phyloP scores from a whole-genome alignment of 1,140 invertebrate genomes.

The Planococcus citri region DNA sequence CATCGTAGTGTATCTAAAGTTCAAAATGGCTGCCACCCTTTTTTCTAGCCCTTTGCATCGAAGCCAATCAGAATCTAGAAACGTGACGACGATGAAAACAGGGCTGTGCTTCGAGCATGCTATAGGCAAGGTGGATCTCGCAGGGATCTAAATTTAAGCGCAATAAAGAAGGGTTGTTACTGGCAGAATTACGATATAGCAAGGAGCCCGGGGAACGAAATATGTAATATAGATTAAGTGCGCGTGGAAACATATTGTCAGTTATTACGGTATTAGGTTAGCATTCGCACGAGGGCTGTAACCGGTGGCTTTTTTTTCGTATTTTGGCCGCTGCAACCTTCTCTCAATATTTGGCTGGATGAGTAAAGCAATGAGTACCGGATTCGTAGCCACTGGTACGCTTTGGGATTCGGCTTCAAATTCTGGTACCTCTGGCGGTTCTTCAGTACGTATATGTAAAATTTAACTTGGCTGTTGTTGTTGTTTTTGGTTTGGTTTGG shows the following conservation, averaged over 20 bases:
- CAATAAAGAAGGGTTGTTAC: no score
- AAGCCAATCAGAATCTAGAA: no score
- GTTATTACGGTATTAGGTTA: neutral
- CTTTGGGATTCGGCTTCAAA: neutral
- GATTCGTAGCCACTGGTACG: neutral
- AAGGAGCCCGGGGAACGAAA: neutral
- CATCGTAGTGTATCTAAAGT: no score
- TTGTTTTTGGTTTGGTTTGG: no score
- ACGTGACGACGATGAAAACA: no score
- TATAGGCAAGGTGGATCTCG: no score
- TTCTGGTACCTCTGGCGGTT: neutral
- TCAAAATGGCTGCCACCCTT: no score
- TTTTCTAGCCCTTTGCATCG: no score
- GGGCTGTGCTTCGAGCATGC: no score
- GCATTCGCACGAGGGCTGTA: constrained; percentile 5
- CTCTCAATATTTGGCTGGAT: neutral
- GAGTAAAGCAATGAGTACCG: neutral
- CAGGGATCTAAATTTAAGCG: no score
- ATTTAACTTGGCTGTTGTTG: no score
- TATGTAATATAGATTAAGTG: constrained; percentile 8
- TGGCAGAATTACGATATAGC: neutral
- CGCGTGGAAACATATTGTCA: constrained; percentile 2
- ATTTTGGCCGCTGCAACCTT: neutral
- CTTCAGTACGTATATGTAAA: neutral
- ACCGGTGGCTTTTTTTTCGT: neutral